These are phyloP conservation scores for Sphaeridia pumilis DNA, from an alignment of 2,888 invertebrate genomes.

Conservation along the genomic window DNA sequence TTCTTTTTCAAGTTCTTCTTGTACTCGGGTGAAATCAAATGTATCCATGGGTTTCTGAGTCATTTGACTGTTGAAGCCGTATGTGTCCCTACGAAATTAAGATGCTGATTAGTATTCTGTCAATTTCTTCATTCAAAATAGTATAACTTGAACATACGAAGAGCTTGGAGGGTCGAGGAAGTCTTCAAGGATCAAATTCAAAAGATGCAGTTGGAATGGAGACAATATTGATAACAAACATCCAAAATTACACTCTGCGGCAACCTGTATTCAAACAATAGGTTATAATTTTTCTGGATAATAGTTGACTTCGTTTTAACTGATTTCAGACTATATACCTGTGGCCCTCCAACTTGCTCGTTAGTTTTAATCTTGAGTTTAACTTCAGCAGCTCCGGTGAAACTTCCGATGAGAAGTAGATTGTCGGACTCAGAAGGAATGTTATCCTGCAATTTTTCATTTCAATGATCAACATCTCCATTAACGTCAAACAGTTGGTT, in stretches of 20 bases:
- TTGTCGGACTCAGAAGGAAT: constrained; percentile 5
- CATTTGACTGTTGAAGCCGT: constrained; percentile 5
- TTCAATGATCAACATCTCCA: no score
- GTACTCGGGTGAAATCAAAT: constrained; percentile 62
- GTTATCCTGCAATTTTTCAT: no score
- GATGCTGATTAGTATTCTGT: no score
- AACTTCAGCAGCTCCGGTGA: constrained; percentile 64
- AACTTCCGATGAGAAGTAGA: constrained; percentile 53
- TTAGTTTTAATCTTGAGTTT: constrained; percentile 68
- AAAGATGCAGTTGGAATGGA: constrained; percentile 71
- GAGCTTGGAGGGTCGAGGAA: constrained; percentile 54
- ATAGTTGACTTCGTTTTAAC: no score
- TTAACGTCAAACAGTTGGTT: no score
- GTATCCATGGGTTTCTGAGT: constrained; percentile 63
- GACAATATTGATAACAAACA: constrained; percentile 65
- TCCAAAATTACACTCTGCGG: constrained; percentile 61
- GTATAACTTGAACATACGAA: constrained; percentile 1
- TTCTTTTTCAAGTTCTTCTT: constrained; percentile 56
- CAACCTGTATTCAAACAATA: constrained; percentile 12
- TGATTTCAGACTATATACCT: constrained; percentile 42
- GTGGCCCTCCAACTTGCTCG: constrained; percentile 69
- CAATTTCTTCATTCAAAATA: no score
- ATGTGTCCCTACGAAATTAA: constrained; percentile 8
- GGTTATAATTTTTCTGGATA: no score
- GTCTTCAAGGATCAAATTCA: constrained; percentile 56